Conservation (phyloP, 1,140 invertebrate genomes). For the Cydia fagiglandana region DNA sequence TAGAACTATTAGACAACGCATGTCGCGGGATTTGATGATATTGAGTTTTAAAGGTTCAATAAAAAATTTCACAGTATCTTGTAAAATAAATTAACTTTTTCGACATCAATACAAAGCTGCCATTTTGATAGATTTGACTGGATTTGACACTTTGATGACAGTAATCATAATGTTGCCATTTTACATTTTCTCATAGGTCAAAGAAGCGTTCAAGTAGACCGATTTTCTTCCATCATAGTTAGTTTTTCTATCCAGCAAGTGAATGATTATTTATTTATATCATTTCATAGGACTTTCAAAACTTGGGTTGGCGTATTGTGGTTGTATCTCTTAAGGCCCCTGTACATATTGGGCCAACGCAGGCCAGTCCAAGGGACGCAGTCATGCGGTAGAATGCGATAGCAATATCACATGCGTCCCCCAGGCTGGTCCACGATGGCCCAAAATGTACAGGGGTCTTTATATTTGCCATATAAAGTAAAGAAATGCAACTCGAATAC, state of each 20-base stretch:
- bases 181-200: not conserved
- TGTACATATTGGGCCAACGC: too few relatives aligned
- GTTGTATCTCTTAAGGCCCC: too few relatives aligned
- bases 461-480: too few relatives aligned
- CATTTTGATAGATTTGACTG: not conserved
- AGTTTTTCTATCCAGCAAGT: not conserved
- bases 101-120: conserved; percentile 4
- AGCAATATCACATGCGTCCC: too few relatives aligned
- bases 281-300: too few relatives aligned
- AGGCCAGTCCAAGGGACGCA: too few relatives aligned
- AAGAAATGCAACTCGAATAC: too few relatives aligned
- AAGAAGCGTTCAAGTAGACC: not conserved
- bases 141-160: not conserved
- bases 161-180: not conserved
- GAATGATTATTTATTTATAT: too few relatives aligned
- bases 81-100: not conserved
- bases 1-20: not conserved
- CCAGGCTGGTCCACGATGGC: too few relatives aligned
- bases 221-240: not conserved
- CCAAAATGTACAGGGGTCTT: too few relatives aligned
- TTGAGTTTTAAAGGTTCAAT: not conserved
- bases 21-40: not conserved
- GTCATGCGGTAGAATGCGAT: too few relatives aligned
- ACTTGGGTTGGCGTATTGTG: too few relatives aligned
- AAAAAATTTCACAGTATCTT: not conserved